Percentiles rank a stretch among this genome's conserved stretches.
phyloP scores from a whole-genome alignment of 2,888 invertebrate species.

The Saturnia japonica region DNA sequence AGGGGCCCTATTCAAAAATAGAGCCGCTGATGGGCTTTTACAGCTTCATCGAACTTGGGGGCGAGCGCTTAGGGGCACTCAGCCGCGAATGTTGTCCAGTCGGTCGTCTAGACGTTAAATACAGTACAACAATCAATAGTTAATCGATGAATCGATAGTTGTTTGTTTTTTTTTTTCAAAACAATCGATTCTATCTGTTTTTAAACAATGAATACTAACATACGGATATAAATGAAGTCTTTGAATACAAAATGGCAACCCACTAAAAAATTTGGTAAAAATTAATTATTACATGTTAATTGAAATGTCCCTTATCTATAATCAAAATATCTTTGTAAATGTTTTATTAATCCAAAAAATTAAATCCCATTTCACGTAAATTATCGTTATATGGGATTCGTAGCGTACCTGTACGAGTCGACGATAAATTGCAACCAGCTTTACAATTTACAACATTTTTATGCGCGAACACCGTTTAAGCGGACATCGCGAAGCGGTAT shows the following conservation, averaged over 20 bases:
- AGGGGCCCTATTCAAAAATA: too few species aligned
- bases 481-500: slow-evolving; percentile 11
- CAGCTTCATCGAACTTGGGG: too few species aligned
- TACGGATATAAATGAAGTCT: not conserved
- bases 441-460: slow-evolving; percentile 21
- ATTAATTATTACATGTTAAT: slow-evolving; percentile 26
- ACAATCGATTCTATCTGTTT: too few species aligned
- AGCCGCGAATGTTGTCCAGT: too few species aligned
- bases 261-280: slow-evolving; percentile 1
- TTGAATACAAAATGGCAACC: slow-evolving; percentile 5
- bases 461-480: slow-evolving; percentile 27
- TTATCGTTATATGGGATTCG: slow-evolving; percentile 51
- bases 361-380: slow-evolving; percentile 36
- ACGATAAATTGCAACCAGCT: slow-evolving; percentile 32
- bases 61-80: too few species aligned
- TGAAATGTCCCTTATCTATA: not conserved
- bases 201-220: too few species aligned
- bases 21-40: too few species aligned
- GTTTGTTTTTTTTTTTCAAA: too few species aligned
- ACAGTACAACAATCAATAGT: too few species aligned
- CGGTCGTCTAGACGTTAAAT: too few species aligned
- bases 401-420: slow-evolving; percentile 42
- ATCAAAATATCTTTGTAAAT: not conserved
- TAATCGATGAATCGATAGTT: too few species aligned
- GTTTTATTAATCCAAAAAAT: slow-evolving; percentile 36